A percentile compares a stretch with the other conserved stretches of the same genome.
These are phyloP conservation scores for Protobothrops mucrosquamatus DNA, from an alignment of 2,113 vertebrate species.

Conservation along the genomic window DNA sequence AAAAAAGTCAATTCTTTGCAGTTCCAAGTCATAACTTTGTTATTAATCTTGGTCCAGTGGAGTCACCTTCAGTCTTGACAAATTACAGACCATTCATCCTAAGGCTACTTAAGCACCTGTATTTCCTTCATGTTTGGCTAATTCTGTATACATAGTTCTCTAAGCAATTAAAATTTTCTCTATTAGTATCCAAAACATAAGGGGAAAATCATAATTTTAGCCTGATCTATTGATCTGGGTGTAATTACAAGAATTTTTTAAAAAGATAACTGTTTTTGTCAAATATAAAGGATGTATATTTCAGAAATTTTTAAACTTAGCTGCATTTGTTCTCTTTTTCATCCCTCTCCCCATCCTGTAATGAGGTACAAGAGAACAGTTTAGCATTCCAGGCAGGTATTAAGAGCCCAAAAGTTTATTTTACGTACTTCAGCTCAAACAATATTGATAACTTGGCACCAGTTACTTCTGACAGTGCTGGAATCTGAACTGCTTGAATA, in stretches of 20 bases:
- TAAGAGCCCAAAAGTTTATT: constrained; percentile 4
- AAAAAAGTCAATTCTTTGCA: background rate
- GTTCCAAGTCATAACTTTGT: background rate
- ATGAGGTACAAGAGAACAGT: background rate
- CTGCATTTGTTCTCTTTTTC: background rate
- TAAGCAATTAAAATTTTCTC: background rate
- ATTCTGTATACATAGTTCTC: background rate
- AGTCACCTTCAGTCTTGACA: background rate
- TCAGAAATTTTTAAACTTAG: background rate
- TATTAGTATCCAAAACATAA: background rate
- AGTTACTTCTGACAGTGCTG: background rate
- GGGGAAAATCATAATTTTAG: background rate
- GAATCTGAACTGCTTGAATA: background rate
- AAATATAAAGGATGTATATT: background rate
- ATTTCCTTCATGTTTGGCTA: background rate
- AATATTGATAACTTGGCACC: constrained; percentile 8
- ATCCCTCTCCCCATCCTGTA: background rate
- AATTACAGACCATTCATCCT: background rate
- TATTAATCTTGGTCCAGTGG: constrained; percentile 7
- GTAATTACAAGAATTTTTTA: background rate
- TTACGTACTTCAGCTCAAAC: background rate
- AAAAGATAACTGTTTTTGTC: background rate
- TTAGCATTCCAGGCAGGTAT: background rate
- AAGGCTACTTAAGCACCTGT: too few relatives aligned
- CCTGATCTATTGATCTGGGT: background rate